Conservation (phyloP, 2,797 vertebrate species). For the Astyanax mexicanus region DNA sequence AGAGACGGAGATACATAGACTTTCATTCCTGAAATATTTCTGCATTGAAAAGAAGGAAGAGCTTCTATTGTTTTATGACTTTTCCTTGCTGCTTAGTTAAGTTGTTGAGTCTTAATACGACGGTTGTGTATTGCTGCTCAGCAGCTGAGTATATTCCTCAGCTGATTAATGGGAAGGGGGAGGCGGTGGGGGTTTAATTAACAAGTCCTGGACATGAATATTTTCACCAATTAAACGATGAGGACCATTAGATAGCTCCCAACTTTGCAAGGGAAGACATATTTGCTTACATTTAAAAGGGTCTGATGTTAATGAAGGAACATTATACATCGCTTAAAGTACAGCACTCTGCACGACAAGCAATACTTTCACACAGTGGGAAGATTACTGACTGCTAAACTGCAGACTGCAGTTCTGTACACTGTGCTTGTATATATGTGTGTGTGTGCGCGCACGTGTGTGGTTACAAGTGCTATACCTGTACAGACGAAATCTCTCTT, state of each 20-base stretch:
- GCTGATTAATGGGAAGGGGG: constrained; percentile 46
- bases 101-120: constrained; percentile 1
- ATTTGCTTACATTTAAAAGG: constrained; percentile 38
- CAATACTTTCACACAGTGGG: constrained; percentile 26
- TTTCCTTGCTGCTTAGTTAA: constrained; percentile 49
- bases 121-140: constrained; percentile 18
- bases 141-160: constrained; percentile 45
- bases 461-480: constrained; percentile 76
- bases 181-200: constrained; percentile 49
- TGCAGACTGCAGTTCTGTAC: background rate
- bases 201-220: constrained; percentile 43
- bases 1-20: background rate
- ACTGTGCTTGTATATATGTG: constrained; percentile 54
- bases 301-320: constrained; percentile 24
- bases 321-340: constrained; percentile 40
- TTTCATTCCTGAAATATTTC: constrained; percentile 34
- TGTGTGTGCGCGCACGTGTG: constrained; percentile 54
- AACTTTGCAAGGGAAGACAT: constrained; percentile 35
- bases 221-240: constrained; percentile 48
- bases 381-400: constrained; percentile 27
- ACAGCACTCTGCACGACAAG: constrained; percentile 32
- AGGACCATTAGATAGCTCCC: constrained; percentile 45
- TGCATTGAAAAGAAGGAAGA: constrained; percentile 63
- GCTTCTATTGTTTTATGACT: constrained; percentile 44
- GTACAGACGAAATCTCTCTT: constrained; percentile 95